Percentiles rank a stretch among this genome's conserved stretches.
Evolutionary conservation across 2,888 invertebrate species (phyloP).

Genomic region (Sipha maydis): DNA sequence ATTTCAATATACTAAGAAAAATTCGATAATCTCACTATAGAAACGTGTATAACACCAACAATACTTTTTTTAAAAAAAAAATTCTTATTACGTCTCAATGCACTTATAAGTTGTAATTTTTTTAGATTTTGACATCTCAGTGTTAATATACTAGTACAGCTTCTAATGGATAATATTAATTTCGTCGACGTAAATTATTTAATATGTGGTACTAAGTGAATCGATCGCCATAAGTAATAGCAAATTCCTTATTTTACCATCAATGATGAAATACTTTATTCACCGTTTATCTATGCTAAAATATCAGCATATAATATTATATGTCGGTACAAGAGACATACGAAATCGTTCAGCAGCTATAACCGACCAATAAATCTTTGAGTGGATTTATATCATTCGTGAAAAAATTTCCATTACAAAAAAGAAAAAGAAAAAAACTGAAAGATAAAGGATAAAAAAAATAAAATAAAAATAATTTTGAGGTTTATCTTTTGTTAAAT

Average conservation of each 20-base stretch:
- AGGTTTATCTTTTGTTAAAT: constrained; percentile 15
- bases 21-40: too few relatives aligned
- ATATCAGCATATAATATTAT: neutral
- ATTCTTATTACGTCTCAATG: too few relatives aligned
- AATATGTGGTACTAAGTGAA: neutral
- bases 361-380: neutral
- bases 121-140: too few relatives aligned
- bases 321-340: neutral
- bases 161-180: too few relatives aligned
- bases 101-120: too few relatives aligned
- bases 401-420: neutral
- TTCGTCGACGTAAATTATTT: too few relatives aligned
- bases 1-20: too few relatives aligned
- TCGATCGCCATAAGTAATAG: neutral
- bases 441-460: neutral
- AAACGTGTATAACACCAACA: too few relatives aligned
- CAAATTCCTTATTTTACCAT: neutral
- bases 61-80: too few relatives aligned
- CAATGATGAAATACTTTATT: neutral
- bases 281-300: neutral
- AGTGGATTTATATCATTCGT: neutral
- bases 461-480: neutral
- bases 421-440: neutral
- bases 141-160: too few relatives aligned
- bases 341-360: neutral